These are phyloP conservation scores for Lasioglossum marginatum DNA, from an alignment of 2,888 invertebrate species.

Conservation along the genomic window DNA sequence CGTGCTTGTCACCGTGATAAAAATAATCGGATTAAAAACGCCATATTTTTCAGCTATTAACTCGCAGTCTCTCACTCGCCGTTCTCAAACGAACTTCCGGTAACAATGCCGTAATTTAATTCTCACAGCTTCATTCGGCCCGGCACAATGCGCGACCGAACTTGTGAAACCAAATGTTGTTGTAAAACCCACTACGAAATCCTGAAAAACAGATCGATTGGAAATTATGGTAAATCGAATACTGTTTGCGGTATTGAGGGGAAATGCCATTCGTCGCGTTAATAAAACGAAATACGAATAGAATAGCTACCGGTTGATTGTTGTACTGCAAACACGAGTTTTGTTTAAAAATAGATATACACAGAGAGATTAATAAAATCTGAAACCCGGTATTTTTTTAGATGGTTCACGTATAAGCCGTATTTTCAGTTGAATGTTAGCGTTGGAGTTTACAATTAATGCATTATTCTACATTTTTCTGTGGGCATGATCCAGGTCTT, in stretches of 20 bases:
- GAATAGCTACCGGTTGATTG: not conserved
- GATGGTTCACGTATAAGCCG: not conserved
- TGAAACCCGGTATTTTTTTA: not conserved
- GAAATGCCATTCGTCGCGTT: not conserved
- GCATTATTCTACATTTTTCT: not conserved
- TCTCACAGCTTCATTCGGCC: not conserved
- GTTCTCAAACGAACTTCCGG: not conserved
- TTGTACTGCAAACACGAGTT: not conserved
- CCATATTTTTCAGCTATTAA: not conserved
- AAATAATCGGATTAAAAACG: not conserved
- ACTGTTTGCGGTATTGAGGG: not conserved
- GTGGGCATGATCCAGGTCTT: no score
- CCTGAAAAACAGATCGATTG: not conserved
- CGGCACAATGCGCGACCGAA: no score
- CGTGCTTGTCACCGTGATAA: not conserved
- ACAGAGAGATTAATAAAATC: not conserved
- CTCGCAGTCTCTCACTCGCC: no score
- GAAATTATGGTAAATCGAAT: not conserved
- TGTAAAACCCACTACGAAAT: not conserved
- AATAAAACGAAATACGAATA: not conserved
- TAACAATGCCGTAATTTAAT: conserved; percentile 3
- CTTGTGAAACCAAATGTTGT: not conserved
- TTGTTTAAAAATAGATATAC: not conserved
- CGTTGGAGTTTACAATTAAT: not conserved
- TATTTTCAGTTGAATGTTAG: not conserved